These are phyloP conservation scores for Phataginus tricuspis DNA, from an alignment of 2,797 vertebrate genomes.

Conservation along the genomic window DNA sequence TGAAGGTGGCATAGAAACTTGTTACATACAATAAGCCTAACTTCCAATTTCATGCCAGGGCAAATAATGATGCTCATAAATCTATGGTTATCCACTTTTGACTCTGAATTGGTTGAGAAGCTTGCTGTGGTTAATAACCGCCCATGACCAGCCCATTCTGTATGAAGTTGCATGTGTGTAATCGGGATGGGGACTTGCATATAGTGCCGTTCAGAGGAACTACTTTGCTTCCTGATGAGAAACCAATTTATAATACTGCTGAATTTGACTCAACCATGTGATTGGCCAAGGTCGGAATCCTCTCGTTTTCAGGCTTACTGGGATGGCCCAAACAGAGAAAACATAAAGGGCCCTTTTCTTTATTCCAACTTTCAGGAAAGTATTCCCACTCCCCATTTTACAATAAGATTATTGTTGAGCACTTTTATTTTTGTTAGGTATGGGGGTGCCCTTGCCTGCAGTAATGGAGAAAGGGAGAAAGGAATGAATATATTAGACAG, in stretches of 20 bases:
- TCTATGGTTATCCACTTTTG: not conserved
- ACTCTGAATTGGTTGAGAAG: not conserved
- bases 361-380: not conserved
- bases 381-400: not conserved
- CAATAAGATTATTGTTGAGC: not conserved
- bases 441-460: not conserved
- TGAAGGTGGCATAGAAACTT: not conserved
- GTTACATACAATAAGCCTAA: not conserved
- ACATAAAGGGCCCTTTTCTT: not conserved
- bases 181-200: fast-evolving
- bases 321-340: not conserved
- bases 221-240: not conserved
- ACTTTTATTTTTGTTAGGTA: not conserved
- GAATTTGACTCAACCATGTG: not conserved
- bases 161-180: not conserved
- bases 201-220: not conserved
- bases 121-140: not conserved
- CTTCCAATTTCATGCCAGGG: not conserved
- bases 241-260: not conserved
- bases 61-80: not conserved
- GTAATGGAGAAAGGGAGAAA: not conserved
- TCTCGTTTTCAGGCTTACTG: not conserved
- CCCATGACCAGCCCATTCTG: not conserved
- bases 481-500: not conserved
- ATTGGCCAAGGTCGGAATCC: not conserved